These are phyloP conservation scores for Chaenogobius annularis DNA, from an alignment of 2,113 vertebrate genomes.

Conservation along the genomic window DNA sequence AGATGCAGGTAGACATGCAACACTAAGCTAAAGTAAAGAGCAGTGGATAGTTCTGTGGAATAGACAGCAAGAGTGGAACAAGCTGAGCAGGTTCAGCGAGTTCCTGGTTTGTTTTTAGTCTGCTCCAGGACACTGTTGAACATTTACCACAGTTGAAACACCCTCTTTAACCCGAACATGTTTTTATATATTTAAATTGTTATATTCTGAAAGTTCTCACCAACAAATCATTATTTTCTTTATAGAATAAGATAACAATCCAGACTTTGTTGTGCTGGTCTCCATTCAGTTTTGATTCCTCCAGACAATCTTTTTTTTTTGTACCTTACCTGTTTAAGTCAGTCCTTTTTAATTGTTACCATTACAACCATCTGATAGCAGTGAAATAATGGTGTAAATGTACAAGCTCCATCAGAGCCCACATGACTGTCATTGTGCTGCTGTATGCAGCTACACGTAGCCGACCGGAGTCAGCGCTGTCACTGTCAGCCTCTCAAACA, in stretches of 20 bases:
- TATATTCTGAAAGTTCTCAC: not conserved
- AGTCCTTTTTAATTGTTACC: not conserved
- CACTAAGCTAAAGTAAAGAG: slow-evolving; percentile 30
- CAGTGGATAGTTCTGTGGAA: slow-evolving; percentile 13
- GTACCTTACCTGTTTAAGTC: not conserved
- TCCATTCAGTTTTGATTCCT: slow-evolving; percentile 19
- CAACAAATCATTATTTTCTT: not conserved
- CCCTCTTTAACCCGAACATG: not conserved
- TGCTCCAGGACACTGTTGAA: slow-evolving; percentile 32
- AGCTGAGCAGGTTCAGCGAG: slow-evolving; percentile 65
- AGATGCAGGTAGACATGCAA: slow-evolving; percentile 50
- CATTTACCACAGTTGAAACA: not conserved
- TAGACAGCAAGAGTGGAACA: slow-evolving; percentile 38
- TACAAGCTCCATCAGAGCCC: not conserved
- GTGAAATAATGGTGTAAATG: not conserved
- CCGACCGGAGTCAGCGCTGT: slow-evolving; percentile 13
- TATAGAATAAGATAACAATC: slow-evolving; percentile 18
- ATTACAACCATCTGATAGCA: not conserved
- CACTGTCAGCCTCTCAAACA: slow-evolving; percentile 31
- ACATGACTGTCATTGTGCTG: not conserved
- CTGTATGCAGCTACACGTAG: not conserved
- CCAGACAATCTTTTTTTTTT: not conserved
- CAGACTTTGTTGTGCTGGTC: not conserved
- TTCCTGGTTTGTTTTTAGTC: slow-evolving; percentile 54
- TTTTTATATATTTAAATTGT: not conserved